Evolutionary conservation across 2,113 vertebrate species (phyloP).

Genomic region (Theristicus caerulescens): DNA sequence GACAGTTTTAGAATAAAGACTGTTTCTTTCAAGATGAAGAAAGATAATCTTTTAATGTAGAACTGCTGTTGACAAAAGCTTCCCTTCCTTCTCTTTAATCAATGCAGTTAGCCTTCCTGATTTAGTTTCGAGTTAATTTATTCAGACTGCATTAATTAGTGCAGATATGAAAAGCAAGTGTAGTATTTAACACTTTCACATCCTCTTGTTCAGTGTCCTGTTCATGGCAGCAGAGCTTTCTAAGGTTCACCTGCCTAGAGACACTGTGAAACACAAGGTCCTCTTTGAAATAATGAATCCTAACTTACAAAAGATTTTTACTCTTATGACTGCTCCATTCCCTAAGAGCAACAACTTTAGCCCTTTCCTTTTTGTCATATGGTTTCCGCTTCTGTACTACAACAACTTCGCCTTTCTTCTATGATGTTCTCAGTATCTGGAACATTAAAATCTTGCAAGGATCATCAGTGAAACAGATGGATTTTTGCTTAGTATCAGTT

Average conservation of each 20-base stretch:
- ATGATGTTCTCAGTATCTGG: not conserved
- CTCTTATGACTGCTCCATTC: not conserved
- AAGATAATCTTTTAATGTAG: not conserved
- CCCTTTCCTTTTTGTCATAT: not conserved
- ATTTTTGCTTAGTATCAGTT: not conserved
- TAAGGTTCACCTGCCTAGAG: not conserved
- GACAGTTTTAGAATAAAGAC: not conserved
- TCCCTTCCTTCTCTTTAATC: not conserved
- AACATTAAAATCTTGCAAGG: not conserved
- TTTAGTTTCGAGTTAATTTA: constrained; percentile 33
- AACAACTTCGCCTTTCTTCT: not conserved
- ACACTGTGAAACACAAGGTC: not conserved
- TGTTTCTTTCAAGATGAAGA: not conserved
- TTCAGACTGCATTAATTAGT: constrained; percentile 30
- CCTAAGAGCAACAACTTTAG: not conserved
- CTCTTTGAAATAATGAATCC: not conserved
- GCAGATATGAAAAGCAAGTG: not conserved
- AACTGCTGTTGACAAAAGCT: not conserved
- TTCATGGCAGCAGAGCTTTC: not conserved
- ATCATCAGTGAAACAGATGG: not conserved
- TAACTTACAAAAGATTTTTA: not conserved
- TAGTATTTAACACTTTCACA: not conserved
- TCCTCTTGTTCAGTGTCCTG: not conserved
- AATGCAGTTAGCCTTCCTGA: not conserved
- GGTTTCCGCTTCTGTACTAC: not conserved